Percentiles rank a stretch among this genome's conserved stretches.
Conservation (phyloP, 2,888 invertebrate species). For the Agrotis exclamationis region DNA sequence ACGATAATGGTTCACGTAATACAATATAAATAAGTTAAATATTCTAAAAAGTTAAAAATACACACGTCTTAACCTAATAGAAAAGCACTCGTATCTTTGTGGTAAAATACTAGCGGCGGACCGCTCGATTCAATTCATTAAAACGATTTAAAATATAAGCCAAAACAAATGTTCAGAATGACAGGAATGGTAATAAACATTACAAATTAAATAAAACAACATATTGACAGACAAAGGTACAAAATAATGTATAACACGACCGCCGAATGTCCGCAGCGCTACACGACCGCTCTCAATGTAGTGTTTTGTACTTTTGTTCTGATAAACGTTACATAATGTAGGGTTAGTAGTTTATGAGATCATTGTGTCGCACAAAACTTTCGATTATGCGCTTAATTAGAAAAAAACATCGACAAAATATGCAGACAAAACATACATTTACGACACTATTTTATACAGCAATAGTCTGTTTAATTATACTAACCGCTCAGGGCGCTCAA, state of each 20-base stretch:
- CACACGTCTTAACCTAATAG: conserved; percentile 90
- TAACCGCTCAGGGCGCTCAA: conserved; percentile 76
- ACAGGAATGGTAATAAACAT: conserved; percentile 85
- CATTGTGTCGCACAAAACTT: conserved; percentile 85
- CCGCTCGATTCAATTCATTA: conserved; percentile 71
- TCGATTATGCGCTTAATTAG: conserved; percentile 87
- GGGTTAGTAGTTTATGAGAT: conserved; percentile 91
- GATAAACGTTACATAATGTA: conserved; percentile 80
- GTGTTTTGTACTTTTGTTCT: conserved; percentile 90
- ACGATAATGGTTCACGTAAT: conserved; percentile 89
- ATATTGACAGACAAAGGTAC: conserved; percentile 88
- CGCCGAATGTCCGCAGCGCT: conserved; percentile 68
- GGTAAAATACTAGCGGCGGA: conserved; percentile 73
- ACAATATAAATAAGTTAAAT: conserved; percentile 91
- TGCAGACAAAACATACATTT: conserved; percentile 85
- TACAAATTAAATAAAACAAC: conserved; percentile 84
- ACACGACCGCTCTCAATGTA: conserved; percentile 69
- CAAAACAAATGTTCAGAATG: conserved; percentile 82
- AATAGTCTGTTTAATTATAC: conserved; percentile 78
- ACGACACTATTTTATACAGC: conserved; percentile 84
- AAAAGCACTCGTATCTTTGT: conserved; percentile 88
- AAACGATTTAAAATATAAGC: conserved; percentile 74
- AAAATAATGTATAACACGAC: conserved; percentile 85
- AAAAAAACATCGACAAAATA: conserved; percentile 87
- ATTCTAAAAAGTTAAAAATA: conserved; percentile 91